Evolutionary conservation across 2,113 vertebrate genomes (phyloP).

Genomic region (Antennarius striatus): DNA sequence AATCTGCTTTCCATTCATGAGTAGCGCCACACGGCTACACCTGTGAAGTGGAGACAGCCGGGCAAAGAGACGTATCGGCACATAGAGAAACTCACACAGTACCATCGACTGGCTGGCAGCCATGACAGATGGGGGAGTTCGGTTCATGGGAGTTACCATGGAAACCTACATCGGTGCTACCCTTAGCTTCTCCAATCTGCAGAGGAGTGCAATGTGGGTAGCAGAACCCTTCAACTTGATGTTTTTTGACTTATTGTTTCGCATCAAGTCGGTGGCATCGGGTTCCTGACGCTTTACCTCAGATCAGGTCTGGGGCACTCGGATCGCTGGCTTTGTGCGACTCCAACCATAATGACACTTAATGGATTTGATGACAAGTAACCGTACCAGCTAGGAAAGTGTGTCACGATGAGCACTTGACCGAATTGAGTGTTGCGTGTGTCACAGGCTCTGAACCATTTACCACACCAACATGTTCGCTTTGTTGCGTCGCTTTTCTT

Average conservation of each 20-base stretch:
- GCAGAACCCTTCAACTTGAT: constrained; percentile 21
- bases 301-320: background rate
- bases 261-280: constrained; percentile 32
- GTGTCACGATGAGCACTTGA: constrained; percentile 31
- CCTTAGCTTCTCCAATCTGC: constrained; percentile 40
- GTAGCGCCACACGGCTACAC: too few species aligned
- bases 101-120: constrained; percentile 68
- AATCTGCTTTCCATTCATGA: too few species aligned
- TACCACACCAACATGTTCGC: constrained; percentile 13
- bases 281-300: constrained; percentile 6
- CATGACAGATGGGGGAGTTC: constrained; percentile 84
- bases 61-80: constrained; percentile 42
- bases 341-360: background rate
- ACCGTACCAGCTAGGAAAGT: constrained; percentile 33
- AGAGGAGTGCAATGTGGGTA: constrained; percentile 59
- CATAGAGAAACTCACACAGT: constrained; percentile 29
- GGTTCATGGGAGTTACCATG: constrained; percentile 80
- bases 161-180: constrained; percentile 70
- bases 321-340: background rate
- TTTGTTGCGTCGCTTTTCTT: constrained; percentile 6
- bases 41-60: constrained; percentile 29
- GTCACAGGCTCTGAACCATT: background rate
- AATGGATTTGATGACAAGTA: constrained; percentile 25
- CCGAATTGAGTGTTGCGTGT: constrained; percentile 2
- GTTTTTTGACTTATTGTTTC: constrained; percentile 54